Conservation (phyloP, 2,888 invertebrate genomes). For the Brachycybe producta region DNA sequence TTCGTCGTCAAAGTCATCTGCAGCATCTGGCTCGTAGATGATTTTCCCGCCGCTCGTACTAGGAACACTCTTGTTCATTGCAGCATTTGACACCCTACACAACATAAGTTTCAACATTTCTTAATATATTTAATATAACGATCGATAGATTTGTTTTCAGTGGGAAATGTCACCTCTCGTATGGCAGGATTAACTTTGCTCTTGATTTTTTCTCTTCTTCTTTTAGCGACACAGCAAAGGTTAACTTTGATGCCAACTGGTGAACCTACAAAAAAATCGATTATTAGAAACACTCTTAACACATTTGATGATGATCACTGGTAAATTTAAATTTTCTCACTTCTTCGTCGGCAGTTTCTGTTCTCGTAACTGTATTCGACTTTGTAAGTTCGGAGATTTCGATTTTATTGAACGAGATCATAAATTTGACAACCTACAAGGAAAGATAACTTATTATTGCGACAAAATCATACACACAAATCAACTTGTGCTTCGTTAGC, state of each 20-base stretch:
- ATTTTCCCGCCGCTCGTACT: slow-evolving; percentile 21
- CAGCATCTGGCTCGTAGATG: slow-evolving; percentile 24
- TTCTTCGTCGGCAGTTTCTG: too few relatives aligned
- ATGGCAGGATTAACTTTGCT: slow-evolving; percentile 11
- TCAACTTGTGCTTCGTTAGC: too few relatives aligned
- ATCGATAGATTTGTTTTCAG: not conserved
- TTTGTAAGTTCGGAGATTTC: too few relatives aligned
- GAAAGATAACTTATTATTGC: too few relatives aligned
- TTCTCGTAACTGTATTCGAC: too few relatives aligned
- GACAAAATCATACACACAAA: too few relatives aligned
- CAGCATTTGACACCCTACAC: not conserved
- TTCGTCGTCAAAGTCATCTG: slow-evolving; percentile 27
- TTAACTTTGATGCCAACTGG: slow-evolving; percentile 7
- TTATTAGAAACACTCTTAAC: not conserved
- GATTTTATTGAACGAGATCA: not conserved
- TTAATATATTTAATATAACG: not conserved
- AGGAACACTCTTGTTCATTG: too few relatives aligned
- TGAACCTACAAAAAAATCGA: not conserved
- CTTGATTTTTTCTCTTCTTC: slow-evolving; percentile 10
- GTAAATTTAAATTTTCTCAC: too few relatives aligned
- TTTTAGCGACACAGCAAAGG: slow-evolving; percentile 6
- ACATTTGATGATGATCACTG: too few relatives aligned
- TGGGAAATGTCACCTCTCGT: not conserved
- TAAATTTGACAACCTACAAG: not conserved
- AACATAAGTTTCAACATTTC: not conserved